Evolutionary conservation across 2,888 invertebrate species (phyloP).

Genomic region (Halocaridina rubra): DNA sequence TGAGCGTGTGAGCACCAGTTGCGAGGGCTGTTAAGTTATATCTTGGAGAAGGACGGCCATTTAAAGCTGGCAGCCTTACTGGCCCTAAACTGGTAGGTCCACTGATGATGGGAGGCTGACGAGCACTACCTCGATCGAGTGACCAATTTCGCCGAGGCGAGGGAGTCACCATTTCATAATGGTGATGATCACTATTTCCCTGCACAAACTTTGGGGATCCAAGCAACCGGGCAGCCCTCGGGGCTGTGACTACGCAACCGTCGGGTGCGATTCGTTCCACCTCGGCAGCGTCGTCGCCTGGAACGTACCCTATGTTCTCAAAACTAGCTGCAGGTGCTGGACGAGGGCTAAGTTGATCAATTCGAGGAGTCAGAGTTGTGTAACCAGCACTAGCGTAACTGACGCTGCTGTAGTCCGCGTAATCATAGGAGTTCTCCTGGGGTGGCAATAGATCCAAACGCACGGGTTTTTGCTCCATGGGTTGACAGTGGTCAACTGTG

Average conservation of each 20-base stretch:
- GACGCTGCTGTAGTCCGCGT: slow-evolving; percentile 60
- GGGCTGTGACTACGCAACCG: slow-evolving; percentile 55
- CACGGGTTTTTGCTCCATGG: slow-evolving; percentile 64
- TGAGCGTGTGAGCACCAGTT: slow-evolving; percentile 57
- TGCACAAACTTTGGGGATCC: slow-evolving; percentile 22
- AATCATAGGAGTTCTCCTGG: slow-evolving; percentile 60
- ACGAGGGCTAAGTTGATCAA: slow-evolving; percentile 72
- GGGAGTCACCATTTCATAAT: slow-evolving; percentile 61
- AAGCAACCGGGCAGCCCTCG: slow-evolving; percentile 50
- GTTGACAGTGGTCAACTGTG: slow-evolving; percentile 65
- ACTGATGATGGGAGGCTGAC: slow-evolving; percentile 53
- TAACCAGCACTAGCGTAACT: slow-evolving; percentile 52
- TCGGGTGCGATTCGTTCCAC: slow-evolving; percentile 47
- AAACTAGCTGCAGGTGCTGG: slow-evolving; percentile 76
- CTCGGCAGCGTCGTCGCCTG: slow-evolving; percentile 76
- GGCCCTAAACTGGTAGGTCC: slow-evolving; percentile 52
- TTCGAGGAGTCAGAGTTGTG: slow-evolving; percentile 34
- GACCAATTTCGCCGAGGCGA: slow-evolving; percentile 50
- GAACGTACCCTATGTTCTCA: slow-evolving; percentile 82
- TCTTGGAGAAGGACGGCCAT: slow-evolving; percentile 39
- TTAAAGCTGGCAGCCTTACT: slow-evolving; percentile 59
- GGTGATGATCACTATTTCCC: slow-evolving; percentile 35
- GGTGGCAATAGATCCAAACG: slow-evolving; percentile 59
- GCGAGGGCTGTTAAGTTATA: slow-evolving; percentile 57
- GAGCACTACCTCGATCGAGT: slow-evolving; percentile 51